Evolutionary conservation across 1,140 invertebrate species (phyloP), one percentile per base, ranked within the genome.

Genomic region (Trichonephila inaurata): DNA sequence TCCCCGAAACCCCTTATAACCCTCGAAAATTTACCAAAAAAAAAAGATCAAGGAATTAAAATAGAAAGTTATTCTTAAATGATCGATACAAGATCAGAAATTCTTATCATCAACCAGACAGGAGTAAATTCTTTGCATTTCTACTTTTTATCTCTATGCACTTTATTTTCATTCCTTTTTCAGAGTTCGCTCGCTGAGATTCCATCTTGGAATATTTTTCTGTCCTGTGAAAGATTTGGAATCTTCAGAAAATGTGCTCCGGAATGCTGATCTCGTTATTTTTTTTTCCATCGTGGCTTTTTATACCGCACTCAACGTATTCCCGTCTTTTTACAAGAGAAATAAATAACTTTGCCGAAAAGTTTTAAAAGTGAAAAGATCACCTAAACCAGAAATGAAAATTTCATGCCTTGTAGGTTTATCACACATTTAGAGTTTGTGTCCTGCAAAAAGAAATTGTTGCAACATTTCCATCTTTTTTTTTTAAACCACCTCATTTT

Each of bases 21-120:
- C 10, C 51, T 10, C 51, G 51, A 12, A 51, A 51, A 51, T 3
- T n/a, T 51, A 51, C 51, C 7, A 51, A 51, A 51, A 51, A 8
- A 8, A 10, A 51, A 51, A 51, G 7, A 10, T 51, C 10, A 40
- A 44, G 10, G 19, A 82, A 82, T 12, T 24, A 82, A 16, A 19
- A 82, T n/a, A 82, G 21, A 51, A 58, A 86, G 5, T 51, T 21
- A 58, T 18, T 60, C 58, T 19, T 86, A 61, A 86, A 86, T 51
- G 83, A 86, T 86, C 83, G 83, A 86, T 86, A 58, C 60, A 40
- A 21, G 83, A 86, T 86, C 83, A 60, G 58, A 51, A 61, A 61
- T 86, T 86, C 58, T 21, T 61, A 86, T 86, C 83, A n/a, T 62
- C 58, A 86, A 21, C 60, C 51, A 21, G 44, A 51, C 51, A 51